Evolutionary conservation across 2,888 invertebrate genomes (phyloP), one percentile per base, ranked within the genome.

Genomic region (Drosophila aldrichi): DNA sequence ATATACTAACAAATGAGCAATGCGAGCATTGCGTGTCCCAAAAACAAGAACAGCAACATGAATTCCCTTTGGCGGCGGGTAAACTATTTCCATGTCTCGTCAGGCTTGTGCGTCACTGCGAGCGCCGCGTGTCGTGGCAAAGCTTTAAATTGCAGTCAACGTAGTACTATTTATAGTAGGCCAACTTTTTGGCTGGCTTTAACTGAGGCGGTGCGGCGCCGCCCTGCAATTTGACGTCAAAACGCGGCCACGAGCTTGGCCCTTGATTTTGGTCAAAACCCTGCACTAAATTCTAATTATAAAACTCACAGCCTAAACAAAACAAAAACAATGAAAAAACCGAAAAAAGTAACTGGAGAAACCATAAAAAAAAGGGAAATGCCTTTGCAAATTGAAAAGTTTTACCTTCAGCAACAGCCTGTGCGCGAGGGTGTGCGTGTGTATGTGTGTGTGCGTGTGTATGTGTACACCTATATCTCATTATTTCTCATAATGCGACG

Each of bases 151-250:
- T 52, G 75, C 67, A 56, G 20, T 43, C 32, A 32, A 56, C 46
- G 5, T 38, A 7, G 16, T n/a, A 44, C 38, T 77, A 79, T 61
- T 67, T 70, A 62, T 58, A 64, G 63, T 62, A 59, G 44, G 48
- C 16, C 29, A 60, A 62, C 51, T 59, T 62, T 64, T 69, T 38
- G 43, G 63, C 18, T 14, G 32, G 18, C 34, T 49, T 64, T 61
- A 60, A 65, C 59, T 58, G 25, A 16, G 9, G 34, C 4, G 18
- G 32, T 10, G 18, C 2, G 48, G n/a, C n/a, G n/a, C n/a, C n/a
- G n/a, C n/a, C n/a, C 72, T 76, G 80, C 86, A 69, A 72, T 67
- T 86, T 71, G 71, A 74, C 70, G 78, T 66, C 81, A 77, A 58
- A 64, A 66, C 68, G 68, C 49, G 65, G 67, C 77, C 55, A 52